Percentiles rank a stretch among this genome's conserved stretches.
Evolutionary conservation across 2,888 invertebrate species (phyloP).

Genomic region (Kryphioiulus occultus): DNA sequence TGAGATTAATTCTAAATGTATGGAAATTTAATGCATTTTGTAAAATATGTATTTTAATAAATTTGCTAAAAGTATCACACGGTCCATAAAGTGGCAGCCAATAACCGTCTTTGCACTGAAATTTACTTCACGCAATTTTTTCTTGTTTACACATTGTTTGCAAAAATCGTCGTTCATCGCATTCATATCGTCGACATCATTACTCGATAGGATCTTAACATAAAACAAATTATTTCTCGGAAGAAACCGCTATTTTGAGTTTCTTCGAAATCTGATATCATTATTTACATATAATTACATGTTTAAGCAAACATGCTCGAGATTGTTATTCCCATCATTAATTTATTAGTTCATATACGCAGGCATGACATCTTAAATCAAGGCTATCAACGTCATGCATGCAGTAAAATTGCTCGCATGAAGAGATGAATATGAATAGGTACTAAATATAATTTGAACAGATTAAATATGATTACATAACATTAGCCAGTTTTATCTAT

Average conservation of each 20-base stretch:
- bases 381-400: neutral
- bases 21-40: no score
- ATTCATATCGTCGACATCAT: no score
- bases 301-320: neutral
- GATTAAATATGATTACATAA: neutral
- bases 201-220: neutral
- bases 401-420: neutral
- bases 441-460: constrained; percentile 15
- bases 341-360: neutral
- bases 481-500: neutral
- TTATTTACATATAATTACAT: neutral
- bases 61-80: no score
- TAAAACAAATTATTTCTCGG: neutral
- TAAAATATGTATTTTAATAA: no score
- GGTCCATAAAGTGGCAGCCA: no score
- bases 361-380: neutral
- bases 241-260: neutral
- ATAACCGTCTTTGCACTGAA: no score
- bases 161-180: no score
- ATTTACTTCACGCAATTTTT: no score
- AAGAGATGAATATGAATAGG: neutral
- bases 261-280: neutral
- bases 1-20: no score
- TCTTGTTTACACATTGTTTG: no score
- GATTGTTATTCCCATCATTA: neutral